phyloP scores from a whole-genome alignment of 2,888 invertebrate species.

The Lacanobia wlatinum region DNA sequence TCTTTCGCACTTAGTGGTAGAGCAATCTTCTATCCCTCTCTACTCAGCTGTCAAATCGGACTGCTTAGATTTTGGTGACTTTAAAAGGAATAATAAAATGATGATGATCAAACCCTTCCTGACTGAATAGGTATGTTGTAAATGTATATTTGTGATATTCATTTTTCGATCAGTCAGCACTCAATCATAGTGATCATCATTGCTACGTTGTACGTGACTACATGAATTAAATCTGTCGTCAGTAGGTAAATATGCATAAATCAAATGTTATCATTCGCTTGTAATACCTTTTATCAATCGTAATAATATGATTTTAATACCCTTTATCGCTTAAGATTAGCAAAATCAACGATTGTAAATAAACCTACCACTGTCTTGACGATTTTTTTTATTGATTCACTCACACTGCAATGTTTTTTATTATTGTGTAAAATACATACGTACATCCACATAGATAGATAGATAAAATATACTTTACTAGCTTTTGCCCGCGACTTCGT shows the following conservation, averaged over 20 bases:
- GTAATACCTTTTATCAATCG: slow-evolving; percentile 83
- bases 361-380: slow-evolving; percentile 65
- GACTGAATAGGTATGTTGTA: too few species aligned
- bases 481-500: too few species aligned
- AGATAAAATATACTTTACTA: too few species aligned
- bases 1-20: too few species aligned
- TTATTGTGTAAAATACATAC: neutral
- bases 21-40: too few species aligned
- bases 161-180: neutral
- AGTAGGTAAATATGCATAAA: slow-evolving; percentile 79
- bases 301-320: slow-evolving; percentile 83
- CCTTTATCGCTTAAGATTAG: slow-evolving; percentile 82
- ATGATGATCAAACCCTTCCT: too few species aligned
- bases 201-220: slow-evolving; percentile 13
- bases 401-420: neutral
- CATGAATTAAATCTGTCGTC: slow-evolving; percentile 16
- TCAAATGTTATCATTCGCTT: slow-evolving; percentile 89
- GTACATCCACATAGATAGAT: too few species aligned
- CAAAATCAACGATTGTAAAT: slow-evolving; percentile 81
- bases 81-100: too few species aligned
- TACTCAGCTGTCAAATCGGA: too few species aligned
- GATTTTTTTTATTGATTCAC: slow-evolving; percentile 36
- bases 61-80: too few species aligned
- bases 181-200: neutral
- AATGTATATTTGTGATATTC: neutral